These are phyloP conservation scores for Drosophila rhopaloa DNA, from an alignment of 1,140 invertebrate species.

Conservation along the genomic window DNA sequence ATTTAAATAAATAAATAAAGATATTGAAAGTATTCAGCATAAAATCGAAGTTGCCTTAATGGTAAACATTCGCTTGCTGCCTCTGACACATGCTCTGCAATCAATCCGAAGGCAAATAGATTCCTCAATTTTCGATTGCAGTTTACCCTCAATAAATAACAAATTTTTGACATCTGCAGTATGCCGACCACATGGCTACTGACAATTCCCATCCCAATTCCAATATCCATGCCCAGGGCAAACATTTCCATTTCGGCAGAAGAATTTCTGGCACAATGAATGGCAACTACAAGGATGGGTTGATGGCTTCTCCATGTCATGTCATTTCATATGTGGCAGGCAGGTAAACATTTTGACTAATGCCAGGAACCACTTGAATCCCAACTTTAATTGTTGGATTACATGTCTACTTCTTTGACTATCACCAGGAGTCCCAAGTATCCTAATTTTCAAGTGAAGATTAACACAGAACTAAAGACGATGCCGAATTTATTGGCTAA, in stretches of 20 bases:
- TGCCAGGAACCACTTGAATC: slow-evolving; percentile 15
- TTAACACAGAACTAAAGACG: too few species aligned
- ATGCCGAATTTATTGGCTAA: too few species aligned
- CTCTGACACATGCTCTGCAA: slow-evolving; percentile 22
- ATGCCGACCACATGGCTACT: slow-evolving; percentile 5
- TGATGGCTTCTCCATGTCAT: background rate
- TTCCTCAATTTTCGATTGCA: slow-evolving; percentile 21
- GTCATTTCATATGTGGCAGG: slow-evolving; percentile 17
- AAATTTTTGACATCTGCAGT: slow-evolving; percentile 20
- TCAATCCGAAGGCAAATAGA: slow-evolving; percentile 31
- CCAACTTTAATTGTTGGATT: slow-evolving; percentile 14
- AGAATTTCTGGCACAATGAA: slow-evolving; percentile 10
- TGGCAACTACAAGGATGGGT: background rate
- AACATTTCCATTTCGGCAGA: slow-evolving; percentile 17
- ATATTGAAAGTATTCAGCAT: background rate
- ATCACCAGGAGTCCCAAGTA: background rate
- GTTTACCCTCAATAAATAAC: slow-evolving; percentile 27
- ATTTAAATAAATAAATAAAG: slow-evolving; percentile 8
- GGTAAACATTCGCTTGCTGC: slow-evolving; percentile 5
- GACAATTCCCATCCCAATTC: slow-evolving; percentile 6
- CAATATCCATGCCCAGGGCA: slow-evolving; percentile 30
- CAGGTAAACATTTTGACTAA: slow-evolving; percentile 31
- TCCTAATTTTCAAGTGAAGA: background rate
- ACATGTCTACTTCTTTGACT: background rate
- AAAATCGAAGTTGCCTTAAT: background rate